Conservation (phyloP, 2,797 vertebrate genomes). For the Catharus ustulatus region DNA sequence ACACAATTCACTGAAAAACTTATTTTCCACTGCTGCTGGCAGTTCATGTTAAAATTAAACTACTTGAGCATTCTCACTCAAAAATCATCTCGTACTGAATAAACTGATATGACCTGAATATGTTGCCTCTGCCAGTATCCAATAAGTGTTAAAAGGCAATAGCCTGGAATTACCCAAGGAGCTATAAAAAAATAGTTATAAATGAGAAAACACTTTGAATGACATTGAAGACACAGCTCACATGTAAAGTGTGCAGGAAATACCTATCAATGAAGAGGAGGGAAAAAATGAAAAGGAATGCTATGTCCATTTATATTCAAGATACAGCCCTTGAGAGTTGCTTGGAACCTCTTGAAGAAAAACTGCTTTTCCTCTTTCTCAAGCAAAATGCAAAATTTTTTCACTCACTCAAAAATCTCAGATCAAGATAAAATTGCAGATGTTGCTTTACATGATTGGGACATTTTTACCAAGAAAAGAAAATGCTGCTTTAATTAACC, state of each 20-base stretch:
- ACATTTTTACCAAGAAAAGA: background rate
- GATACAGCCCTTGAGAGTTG: background rate
- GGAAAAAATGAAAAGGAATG: background rate
- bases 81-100: background rate
- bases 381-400: background rate
- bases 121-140: conserved; percentile 5
- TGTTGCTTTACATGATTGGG: background rate
- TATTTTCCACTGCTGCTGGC: background rate
- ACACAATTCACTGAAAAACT: background rate
- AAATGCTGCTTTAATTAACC: background rate
- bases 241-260: background rate
- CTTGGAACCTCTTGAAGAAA: background rate
- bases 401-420: background rate
- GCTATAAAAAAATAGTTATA: background rate
- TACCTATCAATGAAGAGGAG: background rate
- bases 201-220: conserved; percentile 29
- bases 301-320: background rate
- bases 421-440: background rate
- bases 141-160: conserved; percentile 6
- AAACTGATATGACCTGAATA: conserved; percentile 39
- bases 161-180: conserved; percentile 14
- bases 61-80: background rate
- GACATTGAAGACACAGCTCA: background rate
- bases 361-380: background rate
- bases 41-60: conserved; percentile 20